A percentile compares a stretch with the other conserved stretches of the same genome.
Conservation (phyloP, 2,113 vertebrate genomes). For the Galbula dea region DNA sequence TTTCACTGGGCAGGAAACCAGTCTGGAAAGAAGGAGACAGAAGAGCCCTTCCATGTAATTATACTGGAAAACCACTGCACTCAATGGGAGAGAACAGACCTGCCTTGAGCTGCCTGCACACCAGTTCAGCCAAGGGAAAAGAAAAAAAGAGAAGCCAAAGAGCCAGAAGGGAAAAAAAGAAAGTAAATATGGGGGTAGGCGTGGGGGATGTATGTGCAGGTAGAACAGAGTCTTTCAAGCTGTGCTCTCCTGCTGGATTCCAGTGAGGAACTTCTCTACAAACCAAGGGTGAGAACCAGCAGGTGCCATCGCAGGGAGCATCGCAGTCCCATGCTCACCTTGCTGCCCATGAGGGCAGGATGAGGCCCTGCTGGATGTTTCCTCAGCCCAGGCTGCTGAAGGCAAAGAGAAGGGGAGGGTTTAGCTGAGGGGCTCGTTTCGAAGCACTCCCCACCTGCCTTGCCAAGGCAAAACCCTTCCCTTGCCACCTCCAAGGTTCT, state of each 20-base stretch:
- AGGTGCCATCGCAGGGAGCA: not conserved
- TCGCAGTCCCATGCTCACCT: rapidly evolving
- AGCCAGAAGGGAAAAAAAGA: not conserved
- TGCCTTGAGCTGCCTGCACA: not conserved
- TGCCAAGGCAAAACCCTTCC: not conserved
- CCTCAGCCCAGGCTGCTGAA: not conserved
- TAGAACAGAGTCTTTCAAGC: not conserved
- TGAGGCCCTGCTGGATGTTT: rapidly evolving
- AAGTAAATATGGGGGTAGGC: not conserved
- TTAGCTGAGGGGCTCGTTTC: rapidly evolving
- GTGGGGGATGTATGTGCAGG: not conserved
- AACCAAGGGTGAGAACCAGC: not conserved
- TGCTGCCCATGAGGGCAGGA: not conserved
- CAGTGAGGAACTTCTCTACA: not conserved
- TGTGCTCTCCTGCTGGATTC: not conserved
- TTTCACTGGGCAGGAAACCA: conserved; percentile 88
- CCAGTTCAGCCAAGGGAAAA: not conserved
- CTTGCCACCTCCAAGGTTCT: not conserved
- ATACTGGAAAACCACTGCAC: not conserved
- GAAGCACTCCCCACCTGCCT: not conserved
- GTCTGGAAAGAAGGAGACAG: conserved; percentile 68
- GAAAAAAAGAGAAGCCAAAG: not conserved
- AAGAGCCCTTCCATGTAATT: not conserved
- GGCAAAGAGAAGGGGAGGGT: not conserved
- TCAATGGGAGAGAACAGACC: not conserved